phyloP scores from a whole-genome alignment of 2,113 vertebrate species.

The Hystrix cristata region DNA sequence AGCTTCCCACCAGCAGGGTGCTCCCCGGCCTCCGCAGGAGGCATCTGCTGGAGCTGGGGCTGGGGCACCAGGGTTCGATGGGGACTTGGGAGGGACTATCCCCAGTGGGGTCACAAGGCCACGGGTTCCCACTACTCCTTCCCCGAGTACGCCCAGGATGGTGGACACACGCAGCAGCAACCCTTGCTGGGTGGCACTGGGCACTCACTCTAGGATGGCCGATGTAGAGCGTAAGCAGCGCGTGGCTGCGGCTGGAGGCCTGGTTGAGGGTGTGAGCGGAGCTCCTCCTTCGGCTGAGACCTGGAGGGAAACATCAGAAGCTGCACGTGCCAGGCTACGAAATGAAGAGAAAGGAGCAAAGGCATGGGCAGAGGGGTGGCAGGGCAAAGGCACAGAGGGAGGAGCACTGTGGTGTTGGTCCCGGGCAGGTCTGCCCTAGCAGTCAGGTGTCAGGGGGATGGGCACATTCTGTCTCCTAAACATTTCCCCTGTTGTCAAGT shows the following conservation, averaged over 20 bases:
- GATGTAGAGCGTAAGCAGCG: conserved; percentile 87
- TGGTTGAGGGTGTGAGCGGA: conserved; percentile 88
- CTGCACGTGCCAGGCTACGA: not conserved
- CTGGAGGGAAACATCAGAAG: conserved; percentile 65
- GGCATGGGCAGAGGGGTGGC: too few relatives aligned
- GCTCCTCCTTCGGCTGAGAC: conserved; percentile 86
- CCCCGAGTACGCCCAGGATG: accelerated
- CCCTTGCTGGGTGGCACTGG: not conserved
- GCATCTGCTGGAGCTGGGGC: conserved; percentile 59
- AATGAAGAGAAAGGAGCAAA: not conserved
- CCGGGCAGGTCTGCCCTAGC: not conserved
- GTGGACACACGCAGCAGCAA: not conserved
- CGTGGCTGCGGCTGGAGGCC: conserved; percentile 90
- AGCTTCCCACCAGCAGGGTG: conserved; percentile 84
- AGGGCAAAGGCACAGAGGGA: not conserved
- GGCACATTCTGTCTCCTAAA: not conserved
- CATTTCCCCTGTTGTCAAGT: not conserved
- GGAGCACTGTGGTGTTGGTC: not conserved
- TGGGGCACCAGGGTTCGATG: not conserved
- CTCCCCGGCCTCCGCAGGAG: not conserved
- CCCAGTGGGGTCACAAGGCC: not conserved
- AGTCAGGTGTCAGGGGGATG: not conserved
- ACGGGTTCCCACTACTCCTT: not conserved
- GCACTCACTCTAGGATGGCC: conserved; percentile 82
- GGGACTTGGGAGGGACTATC: not conserved